Base-by-base conservation (phyloP, 2,797 vertebrate genomes). In the Characodon lateralis region DNA sequence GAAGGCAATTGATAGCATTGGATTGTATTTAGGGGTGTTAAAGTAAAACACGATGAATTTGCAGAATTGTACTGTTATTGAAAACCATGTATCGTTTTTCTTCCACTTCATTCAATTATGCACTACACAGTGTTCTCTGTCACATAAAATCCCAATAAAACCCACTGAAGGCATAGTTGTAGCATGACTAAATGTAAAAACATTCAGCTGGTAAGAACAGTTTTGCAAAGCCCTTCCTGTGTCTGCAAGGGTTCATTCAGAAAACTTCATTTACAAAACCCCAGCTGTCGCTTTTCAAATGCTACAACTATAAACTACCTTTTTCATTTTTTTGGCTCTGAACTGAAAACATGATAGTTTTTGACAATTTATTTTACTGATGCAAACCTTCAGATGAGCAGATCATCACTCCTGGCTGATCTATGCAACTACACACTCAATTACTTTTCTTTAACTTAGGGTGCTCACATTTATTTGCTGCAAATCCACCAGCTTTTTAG, bases 361-460 rank as follows among this genome's bases (percentile, higher is more conserved):
- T 1, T 71, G 0, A 35, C 0, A 2, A 71, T 10, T n/a, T 61
- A 41, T 43, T 77, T 43, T 55, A 73, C 24, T 69, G 28, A 18
- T 6, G 46, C 68, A 16, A 61, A 78, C 43, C 22, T 55, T 48
- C 26, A 76, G 35, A 68, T 73, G 13, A 75, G 28, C 51, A 14
- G 31, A 51, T 16, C 1, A 28, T 75, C 70, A 77, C 6, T 0
- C n/a, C 28, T 14, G 7, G 78, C 83, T 43, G 41, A 79, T 84
- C 83, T 91, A 84, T 87, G 83, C 80, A 88, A 89, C 35, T 3
- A n/a, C 72, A 59, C 43, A 31, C 22, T 50, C 2, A 69, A 2
- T 75, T 43, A 68, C 24, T 73, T 79, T 51, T 18, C 26, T 78
- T 59, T 69, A 4, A 68, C 65, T 63, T 5, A 56, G 70, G 50